Percentiles rank a stretch among this genome's conserved stretches.
Conservation (phyloP, 2,113 vertebrate genomes). For the Agelaius tricolor region DNA sequence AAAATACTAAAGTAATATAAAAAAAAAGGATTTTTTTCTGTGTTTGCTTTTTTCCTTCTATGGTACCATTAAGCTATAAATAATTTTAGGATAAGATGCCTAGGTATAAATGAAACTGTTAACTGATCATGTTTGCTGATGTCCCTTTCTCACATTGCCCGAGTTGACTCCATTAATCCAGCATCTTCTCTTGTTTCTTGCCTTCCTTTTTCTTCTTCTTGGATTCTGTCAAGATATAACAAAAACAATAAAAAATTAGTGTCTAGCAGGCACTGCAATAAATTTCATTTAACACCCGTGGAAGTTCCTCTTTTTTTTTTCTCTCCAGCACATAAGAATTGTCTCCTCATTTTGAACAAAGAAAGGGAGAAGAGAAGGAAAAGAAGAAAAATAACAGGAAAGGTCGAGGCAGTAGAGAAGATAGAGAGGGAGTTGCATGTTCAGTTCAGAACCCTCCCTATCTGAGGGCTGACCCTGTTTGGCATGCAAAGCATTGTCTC, state of each 20-base stretch:
- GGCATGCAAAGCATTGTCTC: slow-evolving; percentile 43
- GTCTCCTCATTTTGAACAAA: not conserved
- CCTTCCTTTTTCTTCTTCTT: slow-evolving; percentile 88
- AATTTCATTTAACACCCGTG: not conserved
- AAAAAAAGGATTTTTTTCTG: not conserved
- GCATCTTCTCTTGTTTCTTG: slow-evolving; percentile 84
- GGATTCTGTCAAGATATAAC: slow-evolving; percentile 72
- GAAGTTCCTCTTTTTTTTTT: not conserved
- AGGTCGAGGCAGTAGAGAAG: not conserved
- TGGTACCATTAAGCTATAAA: slow-evolving; percentile 78
- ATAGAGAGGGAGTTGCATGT: not conserved
- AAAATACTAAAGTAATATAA: slow-evolving; percentile 71
- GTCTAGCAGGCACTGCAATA: not conserved
- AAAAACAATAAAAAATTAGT: not conserved
- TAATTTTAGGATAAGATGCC: slow-evolving; percentile 76
- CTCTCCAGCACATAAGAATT: not conserved
- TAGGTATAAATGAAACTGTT: slow-evolving; percentile 79
- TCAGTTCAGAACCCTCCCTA: not conserved
- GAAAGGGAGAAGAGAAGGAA: not conserved
- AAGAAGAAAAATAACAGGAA: not conserved
- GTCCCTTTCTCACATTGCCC: slow-evolving; percentile 42
- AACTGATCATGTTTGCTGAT: slow-evolving; percentile 68
- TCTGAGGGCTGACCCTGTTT: not conserved
- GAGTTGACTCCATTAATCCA: slow-evolving; percentile 72
- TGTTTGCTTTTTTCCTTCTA: slow-evolving; percentile 70